These are phyloP conservation scores for Clamator glandarius DNA, from an alignment of 2,797 vertebrate species.

Conservation along the genomic window DNA sequence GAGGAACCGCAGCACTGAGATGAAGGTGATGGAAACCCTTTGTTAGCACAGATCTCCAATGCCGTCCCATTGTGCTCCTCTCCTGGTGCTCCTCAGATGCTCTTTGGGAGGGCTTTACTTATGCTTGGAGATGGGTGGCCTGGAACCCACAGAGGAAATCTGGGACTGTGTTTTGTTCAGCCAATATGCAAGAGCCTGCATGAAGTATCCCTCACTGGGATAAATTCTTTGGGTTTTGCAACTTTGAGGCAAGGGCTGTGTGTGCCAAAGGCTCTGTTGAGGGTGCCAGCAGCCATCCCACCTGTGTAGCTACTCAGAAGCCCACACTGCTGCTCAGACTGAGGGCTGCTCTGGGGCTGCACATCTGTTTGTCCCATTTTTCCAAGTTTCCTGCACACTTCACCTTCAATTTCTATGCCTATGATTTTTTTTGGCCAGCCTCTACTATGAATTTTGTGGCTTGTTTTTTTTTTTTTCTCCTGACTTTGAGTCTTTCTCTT, in stretches of 20 bases:
- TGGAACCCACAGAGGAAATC: no score
- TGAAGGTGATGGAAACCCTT: not conserved
- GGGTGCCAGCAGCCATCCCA: not conserved
- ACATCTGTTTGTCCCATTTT: not conserved
- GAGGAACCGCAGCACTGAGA: not conserved
- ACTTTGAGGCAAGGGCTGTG: fast-evolving
- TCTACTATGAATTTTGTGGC: fast-evolving
- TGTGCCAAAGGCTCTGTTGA: fast-evolving
- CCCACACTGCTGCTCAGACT: not conserved
- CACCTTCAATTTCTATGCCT: not conserved
- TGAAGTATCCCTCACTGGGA: not conserved
- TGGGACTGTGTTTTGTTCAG: not conserved
- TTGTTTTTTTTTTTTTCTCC: not conserved
- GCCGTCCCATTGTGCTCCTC: fast-evolving
- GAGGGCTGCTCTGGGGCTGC: not conserved
- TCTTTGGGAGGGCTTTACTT: not conserved
- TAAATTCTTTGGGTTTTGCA: no score
- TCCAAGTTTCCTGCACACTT: not conserved
- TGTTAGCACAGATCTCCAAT: fast-evolving
- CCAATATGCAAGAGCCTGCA: fast-evolving
- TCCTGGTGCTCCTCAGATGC: not conserved
- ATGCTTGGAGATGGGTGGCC: fast-evolving
- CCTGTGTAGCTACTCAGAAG: not conserved
- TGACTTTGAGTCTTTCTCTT: not conserved
- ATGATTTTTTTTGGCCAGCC: not conserved